Percentiles rank a stretch among this genome's conserved stretches.
phyloP scores from a whole-genome alignment of 2,797 vertebrate genomes.

The Mycteria americana region DNA sequence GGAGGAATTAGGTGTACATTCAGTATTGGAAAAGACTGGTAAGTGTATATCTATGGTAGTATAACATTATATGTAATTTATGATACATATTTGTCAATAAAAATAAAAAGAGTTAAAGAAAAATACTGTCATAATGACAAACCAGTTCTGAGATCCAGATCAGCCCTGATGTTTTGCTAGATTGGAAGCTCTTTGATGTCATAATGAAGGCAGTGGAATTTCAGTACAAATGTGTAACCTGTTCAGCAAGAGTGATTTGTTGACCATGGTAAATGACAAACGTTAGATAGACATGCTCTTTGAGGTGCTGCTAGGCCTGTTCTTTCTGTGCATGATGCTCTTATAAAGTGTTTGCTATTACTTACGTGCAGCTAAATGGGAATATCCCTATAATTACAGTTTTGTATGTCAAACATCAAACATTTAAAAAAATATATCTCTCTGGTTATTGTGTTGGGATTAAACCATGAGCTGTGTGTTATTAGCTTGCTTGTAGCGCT shows the following conservation, averaged over 20 bases:
- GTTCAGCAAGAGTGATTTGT: slow-evolving; percentile 19
- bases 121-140: background rate
- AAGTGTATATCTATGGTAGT: background rate
- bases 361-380: background rate
- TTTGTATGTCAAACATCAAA: slow-evolving; percentile 4
- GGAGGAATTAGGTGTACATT: background rate
- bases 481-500: background rate
- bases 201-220: slow-evolving; percentile 15
- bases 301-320: background rate
- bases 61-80: background rate
- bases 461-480: background rate
- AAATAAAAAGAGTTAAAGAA: background rate
- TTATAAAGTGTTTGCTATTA: background rate
- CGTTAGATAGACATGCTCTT: background rate
- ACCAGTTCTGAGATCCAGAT: background rate
- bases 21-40: background rate
- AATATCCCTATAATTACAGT: slow-evolving; percentile 46
- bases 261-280: background rate
- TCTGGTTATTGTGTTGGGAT: slow-evolving; percentile 11
- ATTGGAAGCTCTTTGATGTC: slow-evolving; percentile 20
- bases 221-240: slow-evolving; percentile 13
- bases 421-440: background rate
- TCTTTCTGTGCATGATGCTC: background rate
- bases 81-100: background rate
- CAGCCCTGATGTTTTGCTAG: background rate